Evolutionary conservation across 2,797 vertebrate genomes (phyloP).

Genomic region (Selene dorsalis): DNA sequence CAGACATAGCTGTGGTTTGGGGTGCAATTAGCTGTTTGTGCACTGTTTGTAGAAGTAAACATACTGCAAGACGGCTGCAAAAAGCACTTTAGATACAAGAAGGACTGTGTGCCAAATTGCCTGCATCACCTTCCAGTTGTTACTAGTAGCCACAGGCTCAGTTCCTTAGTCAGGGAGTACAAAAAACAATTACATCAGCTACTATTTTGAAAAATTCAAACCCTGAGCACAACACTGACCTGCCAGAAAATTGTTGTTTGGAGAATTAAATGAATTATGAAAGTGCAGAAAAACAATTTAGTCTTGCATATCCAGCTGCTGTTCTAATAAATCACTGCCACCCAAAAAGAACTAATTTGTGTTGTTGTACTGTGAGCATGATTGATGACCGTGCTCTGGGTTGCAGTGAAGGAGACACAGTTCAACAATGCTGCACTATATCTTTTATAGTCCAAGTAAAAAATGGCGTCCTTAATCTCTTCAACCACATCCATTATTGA

Average conservation of each 20-base stretch:
- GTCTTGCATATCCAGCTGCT: slow-evolving; percentile 78
- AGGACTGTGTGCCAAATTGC: slow-evolving; percentile 44
- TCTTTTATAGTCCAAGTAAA: slow-evolving; percentile 55
- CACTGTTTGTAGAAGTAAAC: slow-evolving; percentile 33
- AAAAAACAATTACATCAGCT: slow-evolving; percentile 63
- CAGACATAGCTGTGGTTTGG: slow-evolving; percentile 33
- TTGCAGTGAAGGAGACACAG: slow-evolving; percentile 74
- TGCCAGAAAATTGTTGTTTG: slow-evolving; percentile 74
- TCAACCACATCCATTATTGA: slow-evolving; percentile 65
- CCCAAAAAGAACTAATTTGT: slow-evolving; percentile 82
- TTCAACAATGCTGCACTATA: slow-evolving; percentile 67
- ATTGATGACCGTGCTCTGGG: slow-evolving; percentile 77
- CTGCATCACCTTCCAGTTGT: slow-evolving; percentile 32
- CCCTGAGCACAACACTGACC: slow-evolving; percentile 73
- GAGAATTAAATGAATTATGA: slow-evolving; percentile 83
- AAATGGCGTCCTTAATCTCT: slow-evolving; percentile 59
- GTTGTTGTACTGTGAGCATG: slow-evolving; percentile 80
- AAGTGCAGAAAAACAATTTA: slow-evolving; percentile 81
- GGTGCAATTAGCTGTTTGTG: slow-evolving; percentile 49
- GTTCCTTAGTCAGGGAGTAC: slow-evolving; percentile 32
- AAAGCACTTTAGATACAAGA: slow-evolving; percentile 21
- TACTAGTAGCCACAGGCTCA: slow-evolving; percentile 51
- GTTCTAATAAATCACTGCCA: slow-evolving; percentile 83
- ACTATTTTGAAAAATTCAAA: slow-evolving; percentile 66
- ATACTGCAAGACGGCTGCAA: slow-evolving; percentile 28